These are phyloP conservation scores for Mustela nigripes DNA, from an alignment of 2,113 vertebrate genomes.

Conservation along the genomic window DNA sequence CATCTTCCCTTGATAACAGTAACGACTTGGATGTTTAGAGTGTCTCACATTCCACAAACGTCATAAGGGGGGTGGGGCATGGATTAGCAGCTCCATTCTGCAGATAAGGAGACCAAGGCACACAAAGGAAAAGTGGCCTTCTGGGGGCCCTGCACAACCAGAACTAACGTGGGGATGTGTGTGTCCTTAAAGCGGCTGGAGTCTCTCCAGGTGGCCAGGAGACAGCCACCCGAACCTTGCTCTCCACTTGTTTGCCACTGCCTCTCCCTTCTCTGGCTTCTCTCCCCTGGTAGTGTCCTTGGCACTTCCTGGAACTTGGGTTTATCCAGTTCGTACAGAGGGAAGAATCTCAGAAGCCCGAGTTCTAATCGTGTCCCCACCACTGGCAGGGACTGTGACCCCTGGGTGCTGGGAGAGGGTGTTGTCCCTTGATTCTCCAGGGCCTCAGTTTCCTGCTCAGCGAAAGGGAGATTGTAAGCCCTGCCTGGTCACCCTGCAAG, in stretches of 20 bases:
- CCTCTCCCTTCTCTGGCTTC: background rate
- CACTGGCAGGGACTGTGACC: background rate
- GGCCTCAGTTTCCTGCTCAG: slow-evolving; percentile 5
- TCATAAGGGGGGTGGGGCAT: background rate
- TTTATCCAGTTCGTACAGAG: slow-evolving; percentile 54
- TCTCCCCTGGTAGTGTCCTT: background rate
- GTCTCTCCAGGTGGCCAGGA: background rate
- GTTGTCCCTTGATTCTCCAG: background rate
- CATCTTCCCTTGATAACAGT: slow-evolving; percentile 13
- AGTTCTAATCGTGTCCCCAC: background rate
- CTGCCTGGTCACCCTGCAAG: background rate
- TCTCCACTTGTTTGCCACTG: background rate
- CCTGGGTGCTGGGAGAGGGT: background rate
- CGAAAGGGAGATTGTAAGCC: slow-evolving; percentile 19
- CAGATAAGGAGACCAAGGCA: slow-evolving; percentile 23
- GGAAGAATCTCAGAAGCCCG: slow-evolving; percentile 22
- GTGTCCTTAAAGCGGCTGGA: background rate
- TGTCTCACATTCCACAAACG: background rate
- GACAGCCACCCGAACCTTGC: slow-evolving; percentile 29
- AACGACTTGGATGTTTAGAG: background rate
- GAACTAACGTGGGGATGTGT: background rate
- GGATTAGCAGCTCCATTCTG: slow-evolving; percentile 7
- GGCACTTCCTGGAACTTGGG: slow-evolving; percentile 70
- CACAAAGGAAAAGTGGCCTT: background rate
- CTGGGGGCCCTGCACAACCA: background rate